Base-by-base conservation (phyloP, 2,888 invertebrate species). In the Agrochola macilenta region DNA sequence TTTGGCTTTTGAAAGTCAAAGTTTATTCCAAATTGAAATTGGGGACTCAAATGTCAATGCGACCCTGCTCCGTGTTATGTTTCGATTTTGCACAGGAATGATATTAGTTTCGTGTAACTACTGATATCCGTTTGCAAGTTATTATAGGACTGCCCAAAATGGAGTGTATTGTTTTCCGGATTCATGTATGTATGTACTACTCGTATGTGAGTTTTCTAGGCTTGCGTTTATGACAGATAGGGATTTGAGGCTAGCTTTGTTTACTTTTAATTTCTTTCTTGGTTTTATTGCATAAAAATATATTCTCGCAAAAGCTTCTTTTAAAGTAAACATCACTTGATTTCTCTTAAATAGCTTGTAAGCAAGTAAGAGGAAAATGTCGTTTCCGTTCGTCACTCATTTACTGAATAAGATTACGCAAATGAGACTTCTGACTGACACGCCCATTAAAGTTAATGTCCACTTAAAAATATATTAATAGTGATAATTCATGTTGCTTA, bases 381-480 rank as follows among this genome's bases (percentile, higher is more conserved):
- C 60, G 54, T 84, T 79, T 71, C 35, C 65, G 65, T 79, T 81
- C 70, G 52, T 77, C 71, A 78, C 35, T 84, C 72, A 79, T 65
- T 73, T 68, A 71, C 63, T 54, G 77, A 81, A 87, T 79, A 61
- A 79, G 72, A 85, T 86, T 83, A 83, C 71, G 78, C 64, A 74
- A 86, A 86, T 74, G 68, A 68, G 74, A 76, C 78, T 83, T 80
- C 60, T 76, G 86, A 88, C 71, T 76, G 83, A 72, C 76, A 76
- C 49, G 60, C 65, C 69, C 76, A 81, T 86, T 83, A 76, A 79
- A 78, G 61, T 78, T 76, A 78, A 85, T 66, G 83, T 26, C 49
- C 60, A 64, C 78, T 74, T 78, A 70, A 30, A n/a, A 75, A 85
- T 0, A 64, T 54, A 64, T 73, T 73, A 70, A 81, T 80, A 69